These are phyloP conservation scores for Vulpes vulpes DNA, from an alignment of 2,113 vertebrate species.

Conservation along the genomic window DNA sequence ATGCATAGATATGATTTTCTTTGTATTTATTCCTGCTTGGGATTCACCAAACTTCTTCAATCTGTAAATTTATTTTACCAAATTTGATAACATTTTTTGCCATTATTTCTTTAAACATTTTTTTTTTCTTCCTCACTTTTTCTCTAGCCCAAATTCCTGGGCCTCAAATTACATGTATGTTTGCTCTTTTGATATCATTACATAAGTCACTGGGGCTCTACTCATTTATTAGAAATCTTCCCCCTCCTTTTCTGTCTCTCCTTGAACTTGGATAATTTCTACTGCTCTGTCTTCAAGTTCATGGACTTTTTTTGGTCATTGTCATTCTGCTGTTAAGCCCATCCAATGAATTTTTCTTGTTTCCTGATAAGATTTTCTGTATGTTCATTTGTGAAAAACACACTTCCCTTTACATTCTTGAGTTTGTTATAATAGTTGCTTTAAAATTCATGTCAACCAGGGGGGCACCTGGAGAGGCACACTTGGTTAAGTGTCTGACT, in stretches of 20 bases:
- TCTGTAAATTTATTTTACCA: background rate
- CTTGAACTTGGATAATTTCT: conserved; percentile 2
- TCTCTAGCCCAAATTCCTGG: background rate
- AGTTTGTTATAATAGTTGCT: background rate
- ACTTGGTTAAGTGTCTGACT: too few relatives aligned
- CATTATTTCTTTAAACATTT: background rate
- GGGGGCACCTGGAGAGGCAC: too few relatives aligned
- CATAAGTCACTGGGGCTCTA: background rate
- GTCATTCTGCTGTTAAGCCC: background rate
- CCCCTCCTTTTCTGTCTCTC: background rate
- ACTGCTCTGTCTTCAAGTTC: background rate
- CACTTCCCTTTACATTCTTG: background rate
- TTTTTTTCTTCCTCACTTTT: background rate
- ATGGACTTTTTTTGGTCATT: background rate
- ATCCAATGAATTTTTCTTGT: background rate
- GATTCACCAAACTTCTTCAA: background rate
- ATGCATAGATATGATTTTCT: background rate
- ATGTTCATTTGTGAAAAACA: background rate
- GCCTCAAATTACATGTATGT: background rate
- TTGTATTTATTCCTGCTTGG: background rate
- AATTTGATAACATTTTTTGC: background rate
- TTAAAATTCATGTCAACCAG: background rate
- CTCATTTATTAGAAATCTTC: background rate
- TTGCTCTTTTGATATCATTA: background rate
- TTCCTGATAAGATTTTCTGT: background rate